Evolutionary conservation across 2,888 invertebrate genomes (phyloP).

Genomic region (Dasysyrphus albostriatus): DNA sequence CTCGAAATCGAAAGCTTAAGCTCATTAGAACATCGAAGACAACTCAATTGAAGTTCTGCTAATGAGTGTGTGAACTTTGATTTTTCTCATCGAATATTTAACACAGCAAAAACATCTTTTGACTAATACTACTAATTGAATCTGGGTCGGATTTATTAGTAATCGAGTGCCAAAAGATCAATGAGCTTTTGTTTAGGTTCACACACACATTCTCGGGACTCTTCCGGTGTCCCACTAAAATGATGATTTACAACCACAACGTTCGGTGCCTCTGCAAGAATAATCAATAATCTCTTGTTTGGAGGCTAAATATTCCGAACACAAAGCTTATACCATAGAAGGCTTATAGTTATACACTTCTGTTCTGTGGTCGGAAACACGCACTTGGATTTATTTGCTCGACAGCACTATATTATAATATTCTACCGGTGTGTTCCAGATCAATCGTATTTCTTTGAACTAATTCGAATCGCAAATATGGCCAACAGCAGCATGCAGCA

Average conservation of each 20-base stretch:
- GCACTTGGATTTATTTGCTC: constrained; percentile 71
- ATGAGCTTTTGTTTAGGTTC: constrained; percentile 26
- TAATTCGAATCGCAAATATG: constrained; percentile 75
- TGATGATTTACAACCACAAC: constrained; percentile 30
- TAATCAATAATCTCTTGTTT: constrained; percentile 69
- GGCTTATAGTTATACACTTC: constrained; percentile 18
- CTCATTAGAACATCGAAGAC: constrained; percentile 51
- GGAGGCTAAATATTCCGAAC: constrained; percentile 53
- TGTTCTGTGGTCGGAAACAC: constrained; percentile 37
- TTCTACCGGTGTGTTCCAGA: constrained; percentile 62
- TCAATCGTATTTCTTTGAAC: constrained; percentile 75
- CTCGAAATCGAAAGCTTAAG: constrained; percentile 63
- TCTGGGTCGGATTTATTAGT: constrained; percentile 47
- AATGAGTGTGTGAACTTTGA: constrained; percentile 51
- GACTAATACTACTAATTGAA: constrained; percentile 56
- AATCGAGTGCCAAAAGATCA: constrained; percentile 48
- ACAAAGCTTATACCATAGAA: constrained; percentile 26
- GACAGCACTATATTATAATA: constrained; percentile 38
- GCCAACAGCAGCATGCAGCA: constrained; percentile 49
- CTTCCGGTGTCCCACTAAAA: constrained; percentile 70
- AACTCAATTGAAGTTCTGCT: constrained; percentile 28
- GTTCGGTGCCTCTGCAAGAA: constrained; percentile 18
- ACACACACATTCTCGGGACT: constrained; percentile 15
- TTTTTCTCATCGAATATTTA: constrained; percentile 10
- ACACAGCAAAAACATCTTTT: constrained; percentile 9